Evolutionary conservation across 1,140 invertebrate genomes (phyloP).

Genomic region (Drosophila burlai): DNA sequence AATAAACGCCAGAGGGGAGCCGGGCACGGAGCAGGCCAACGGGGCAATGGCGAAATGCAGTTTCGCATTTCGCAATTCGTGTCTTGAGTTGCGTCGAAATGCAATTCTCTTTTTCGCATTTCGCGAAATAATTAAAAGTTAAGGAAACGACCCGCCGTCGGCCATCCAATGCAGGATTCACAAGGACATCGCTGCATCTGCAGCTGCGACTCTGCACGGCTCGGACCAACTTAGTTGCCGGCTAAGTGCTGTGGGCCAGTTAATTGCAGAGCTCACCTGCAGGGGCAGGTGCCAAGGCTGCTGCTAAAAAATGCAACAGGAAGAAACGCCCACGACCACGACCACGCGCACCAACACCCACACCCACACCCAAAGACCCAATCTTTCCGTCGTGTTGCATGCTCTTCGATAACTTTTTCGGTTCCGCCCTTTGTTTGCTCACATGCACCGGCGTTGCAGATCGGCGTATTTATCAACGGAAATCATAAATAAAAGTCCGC

Average conservation of each 20-base stretch:
- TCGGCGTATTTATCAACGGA: conserved; percentile 74
- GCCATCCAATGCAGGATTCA: conserved; percentile 24
- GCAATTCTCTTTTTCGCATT: conserved; percentile 81
- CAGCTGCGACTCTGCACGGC: neutral
- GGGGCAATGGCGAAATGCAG: conserved; percentile 33
- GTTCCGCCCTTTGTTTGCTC: conserved; percentile 39
- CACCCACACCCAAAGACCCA: neutral
- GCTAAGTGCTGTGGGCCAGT: conserved; percentile 56
- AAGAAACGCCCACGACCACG: conserved; percentile 1
- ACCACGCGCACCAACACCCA: neutral
- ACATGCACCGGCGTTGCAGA: conserved; percentile 29
- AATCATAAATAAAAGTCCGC: conserved; percentile 76
- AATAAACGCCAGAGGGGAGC: conserved; percentile 60
- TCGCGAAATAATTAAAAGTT: conserved; percentile 81
- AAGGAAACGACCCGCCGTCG: conserved; percentile 52
- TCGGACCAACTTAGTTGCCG: conserved; percentile 59
- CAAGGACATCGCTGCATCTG: conserved; percentile 9
- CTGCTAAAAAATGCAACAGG: conserved; percentile 37
- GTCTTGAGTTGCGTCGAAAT: conserved; percentile 59
- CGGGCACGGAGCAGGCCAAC: neutral
- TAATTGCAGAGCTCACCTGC: conserved; percentile 58
- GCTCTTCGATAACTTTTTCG: conserved; percentile 56
- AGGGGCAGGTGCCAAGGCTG: conserved; percentile 60
- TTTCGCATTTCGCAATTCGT: conserved; percentile 48
- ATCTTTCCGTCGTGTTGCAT: conserved; percentile 46